A percentile compares a stretch with the other conserved stretches of the same genome.
phyloP scores from a whole-genome alignment of 1,140 invertebrate species.

The Magallana ariakensis region DNA sequence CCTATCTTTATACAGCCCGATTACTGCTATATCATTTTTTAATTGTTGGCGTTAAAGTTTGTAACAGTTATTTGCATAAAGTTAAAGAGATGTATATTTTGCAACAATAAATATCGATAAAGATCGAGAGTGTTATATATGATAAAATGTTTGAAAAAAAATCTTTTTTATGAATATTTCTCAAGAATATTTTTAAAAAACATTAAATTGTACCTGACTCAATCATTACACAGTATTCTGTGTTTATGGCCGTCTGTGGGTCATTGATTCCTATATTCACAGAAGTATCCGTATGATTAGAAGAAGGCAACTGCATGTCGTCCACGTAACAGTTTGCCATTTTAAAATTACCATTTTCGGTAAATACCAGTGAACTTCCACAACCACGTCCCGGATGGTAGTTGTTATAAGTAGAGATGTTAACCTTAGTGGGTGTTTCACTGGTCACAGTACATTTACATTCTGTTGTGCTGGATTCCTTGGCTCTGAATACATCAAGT shows the following conservation, averaged over 20 bases:
- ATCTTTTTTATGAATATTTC: too few relatives aligned
- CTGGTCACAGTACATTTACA: not conserved
- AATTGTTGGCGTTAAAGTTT: too few relatives aligned
- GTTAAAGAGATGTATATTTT: too few relatives aligned
- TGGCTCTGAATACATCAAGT: not conserved
- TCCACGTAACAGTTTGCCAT: not conserved
- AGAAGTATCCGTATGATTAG: too few relatives aligned
- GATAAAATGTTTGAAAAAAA: too few relatives aligned
- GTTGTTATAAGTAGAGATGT: not conserved
- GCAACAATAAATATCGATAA: too few relatives aligned
- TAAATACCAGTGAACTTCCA: not conserved
- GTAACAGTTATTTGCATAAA: too few relatives aligned
- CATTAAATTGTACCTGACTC: slow-evolving; percentile 8
- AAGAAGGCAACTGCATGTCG: not conserved
- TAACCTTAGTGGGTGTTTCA: not conserved
- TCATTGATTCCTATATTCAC: too few relatives aligned
- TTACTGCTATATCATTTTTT: too few relatives aligned
- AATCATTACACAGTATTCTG: not conserved
- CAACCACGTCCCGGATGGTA: not conserved
- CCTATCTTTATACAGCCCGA: too few relatives aligned
- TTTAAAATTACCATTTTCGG: not conserved
- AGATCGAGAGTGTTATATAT: too few relatives aligned
- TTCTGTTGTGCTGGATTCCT: not conserved
- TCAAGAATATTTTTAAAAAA: too few relatives aligned
- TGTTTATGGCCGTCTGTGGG: not conserved